These are phyloP conservation scores for Torymus tubicola DNA, from an alignment of 2,888 invertebrate genomes.

Conservation along the genomic window DNA sequence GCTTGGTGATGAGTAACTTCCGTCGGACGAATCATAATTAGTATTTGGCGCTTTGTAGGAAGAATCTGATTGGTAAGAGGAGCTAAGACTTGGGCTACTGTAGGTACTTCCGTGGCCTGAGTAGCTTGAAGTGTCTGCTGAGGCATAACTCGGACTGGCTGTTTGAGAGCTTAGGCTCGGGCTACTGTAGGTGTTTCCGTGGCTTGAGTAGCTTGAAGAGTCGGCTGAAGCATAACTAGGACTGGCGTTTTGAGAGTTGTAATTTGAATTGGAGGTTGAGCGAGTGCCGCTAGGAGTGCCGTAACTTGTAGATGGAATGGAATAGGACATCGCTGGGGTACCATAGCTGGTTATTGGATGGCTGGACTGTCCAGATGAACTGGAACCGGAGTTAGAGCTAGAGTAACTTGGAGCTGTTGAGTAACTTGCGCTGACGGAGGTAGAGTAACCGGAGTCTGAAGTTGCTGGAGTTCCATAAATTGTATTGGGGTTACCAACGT, in stretches of 20 bases:
- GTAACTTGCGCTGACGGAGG: slow-evolving; percentile 47
- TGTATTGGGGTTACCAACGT: slow-evolving; percentile 53
- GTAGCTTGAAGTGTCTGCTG: slow-evolving; percentile 50
- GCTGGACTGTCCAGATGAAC: slow-evolving; percentile 24
- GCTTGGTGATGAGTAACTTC: slow-evolving; percentile 59
- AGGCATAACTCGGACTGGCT: slow-evolving; percentile 52
- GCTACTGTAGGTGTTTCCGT: slow-evolving; percentile 38
- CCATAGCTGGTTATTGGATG: slow-evolving; percentile 53
- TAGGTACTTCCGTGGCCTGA: slow-evolving; percentile 41
- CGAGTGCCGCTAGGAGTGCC: slow-evolving; percentile 39
- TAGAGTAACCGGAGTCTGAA: slow-evolving; percentile 36
- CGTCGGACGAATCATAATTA: slow-evolving; percentile 56
- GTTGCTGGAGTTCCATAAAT: slow-evolving; percentile 49
- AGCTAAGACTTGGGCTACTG: slow-evolving; percentile 51
- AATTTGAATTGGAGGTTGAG: slow-evolving; percentile 34
- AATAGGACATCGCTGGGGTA: slow-evolving; percentile 44
- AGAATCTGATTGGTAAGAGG: slow-evolving; percentile 53
- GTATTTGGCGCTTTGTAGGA: slow-evolving; percentile 23
- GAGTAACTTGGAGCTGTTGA: slow-evolving; percentile 50
- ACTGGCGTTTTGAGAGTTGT: slow-evolving; percentile 34
- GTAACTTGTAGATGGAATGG: slow-evolving; percentile 53
- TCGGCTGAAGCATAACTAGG: slow-evolving; percentile 56
- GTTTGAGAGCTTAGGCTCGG: slow-evolving; percentile 53
- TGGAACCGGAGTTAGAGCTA: neutral
- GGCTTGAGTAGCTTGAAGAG: slow-evolving; percentile 47